Percentiles rank a stretch among this genome's conserved stretches.
Evolutionary conservation across 2,797 vertebrate genomes (phyloP).

Genomic region (Brachyalestes nurse): DNA sequence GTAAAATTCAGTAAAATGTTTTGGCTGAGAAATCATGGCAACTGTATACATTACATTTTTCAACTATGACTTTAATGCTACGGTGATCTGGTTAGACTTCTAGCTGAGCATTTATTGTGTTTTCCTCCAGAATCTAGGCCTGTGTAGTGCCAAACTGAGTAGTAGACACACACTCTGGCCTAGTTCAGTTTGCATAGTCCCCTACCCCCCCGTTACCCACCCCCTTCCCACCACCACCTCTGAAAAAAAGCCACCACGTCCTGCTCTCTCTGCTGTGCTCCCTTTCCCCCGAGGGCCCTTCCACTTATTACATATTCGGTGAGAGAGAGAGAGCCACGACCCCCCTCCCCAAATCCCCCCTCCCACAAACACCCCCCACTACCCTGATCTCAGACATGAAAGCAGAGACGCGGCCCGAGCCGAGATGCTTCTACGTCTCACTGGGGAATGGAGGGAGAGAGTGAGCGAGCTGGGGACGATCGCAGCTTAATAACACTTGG

Average conservation of each 20-base stretch:
- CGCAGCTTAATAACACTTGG: constrained; percentile 76
- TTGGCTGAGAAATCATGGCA: neutral
- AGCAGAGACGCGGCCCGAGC: constrained; percentile 40
- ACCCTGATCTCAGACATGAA: constrained; percentile 63
- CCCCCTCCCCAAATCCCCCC: constrained; percentile 29
- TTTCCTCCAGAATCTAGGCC: neutral
- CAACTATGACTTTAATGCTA: neutral
- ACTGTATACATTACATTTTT: neutral
- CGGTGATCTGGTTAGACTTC: neutral
- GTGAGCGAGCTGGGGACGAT: constrained; percentile 57
- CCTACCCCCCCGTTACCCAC: neutral
- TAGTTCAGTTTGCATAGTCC: constrained; percentile 6
- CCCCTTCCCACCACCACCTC: neutral
- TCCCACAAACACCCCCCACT: constrained; percentile 38
- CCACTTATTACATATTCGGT: constrained; percentile 57
- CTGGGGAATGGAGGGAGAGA: constrained; percentile 63
- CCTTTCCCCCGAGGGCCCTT: constrained; percentile 35
- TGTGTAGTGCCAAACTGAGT: neutral
- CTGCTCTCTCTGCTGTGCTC: constrained; percentile 25
- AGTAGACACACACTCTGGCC: constrained; percentile 38
- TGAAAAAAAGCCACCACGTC: constrained; percentile 34
- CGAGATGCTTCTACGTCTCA: constrained; percentile 61
- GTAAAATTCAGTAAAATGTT: too few species aligned
- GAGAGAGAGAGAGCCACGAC: constrained; percentile 30
- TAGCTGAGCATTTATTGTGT: neutral